Evolutionary conservation across 2,888 invertebrate species (phyloP).

Genomic region (Romanomermis culicivorax): DNA sequence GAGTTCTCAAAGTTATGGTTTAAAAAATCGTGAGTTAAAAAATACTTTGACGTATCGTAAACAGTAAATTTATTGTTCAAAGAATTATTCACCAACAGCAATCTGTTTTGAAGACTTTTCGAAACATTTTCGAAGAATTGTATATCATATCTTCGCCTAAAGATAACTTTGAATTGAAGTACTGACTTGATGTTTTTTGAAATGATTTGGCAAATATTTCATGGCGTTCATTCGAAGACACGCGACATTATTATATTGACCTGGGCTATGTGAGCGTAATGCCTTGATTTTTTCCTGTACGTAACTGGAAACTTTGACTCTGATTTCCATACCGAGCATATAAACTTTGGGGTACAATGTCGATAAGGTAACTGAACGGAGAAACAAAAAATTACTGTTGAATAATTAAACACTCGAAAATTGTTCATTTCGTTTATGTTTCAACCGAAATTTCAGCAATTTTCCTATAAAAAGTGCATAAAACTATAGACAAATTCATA

Average conservation of each 20-base stretch:
- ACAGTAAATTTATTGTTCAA: no score
- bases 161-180: no score
- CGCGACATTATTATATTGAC: constrained; percentile 70
- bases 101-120: no score
- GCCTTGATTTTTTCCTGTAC: constrained; percentile 83
- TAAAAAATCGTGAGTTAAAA: no score
- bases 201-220: constrained; percentile 96
- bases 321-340: constrained; percentile 84
- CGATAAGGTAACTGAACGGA: constrained; percentile 56
- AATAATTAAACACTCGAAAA: background rate
- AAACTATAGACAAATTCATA: no score
- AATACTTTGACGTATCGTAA: no score
- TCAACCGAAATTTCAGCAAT: no score
- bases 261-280: constrained; percentile 49
- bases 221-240: constrained; percentile 90
- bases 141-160: no score
- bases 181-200: constrained; percentile 67
- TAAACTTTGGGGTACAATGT: constrained; percentile 67
- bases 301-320: constrained; percentile 94
- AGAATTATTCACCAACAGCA: no score
- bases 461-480: background rate
- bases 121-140: no score
- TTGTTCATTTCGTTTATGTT: background rate
- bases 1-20: no score
- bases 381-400: no score